These are phyloP conservation scores for Smutsia gigantea DNA, from an alignment of 2,797 vertebrate genomes.

Conservation along the genomic window DNA sequence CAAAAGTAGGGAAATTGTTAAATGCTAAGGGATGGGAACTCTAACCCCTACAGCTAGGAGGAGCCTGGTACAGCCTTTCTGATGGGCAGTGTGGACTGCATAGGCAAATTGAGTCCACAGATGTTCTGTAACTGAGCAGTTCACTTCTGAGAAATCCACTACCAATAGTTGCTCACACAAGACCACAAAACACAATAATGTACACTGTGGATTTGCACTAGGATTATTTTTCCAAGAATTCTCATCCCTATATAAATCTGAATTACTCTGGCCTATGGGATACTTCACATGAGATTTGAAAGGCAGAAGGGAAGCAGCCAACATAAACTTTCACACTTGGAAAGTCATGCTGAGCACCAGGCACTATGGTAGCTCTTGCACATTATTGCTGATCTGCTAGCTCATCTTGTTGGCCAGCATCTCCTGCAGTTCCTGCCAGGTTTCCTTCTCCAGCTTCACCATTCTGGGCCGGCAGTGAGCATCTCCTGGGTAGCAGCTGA, in stretches of 20 bases:
- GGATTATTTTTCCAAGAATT: neutral
- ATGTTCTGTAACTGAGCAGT: neutral
- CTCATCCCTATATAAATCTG: neutral
- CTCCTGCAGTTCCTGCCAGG: neutral
- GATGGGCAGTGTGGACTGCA: neutral
- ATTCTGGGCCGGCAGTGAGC: neutral
- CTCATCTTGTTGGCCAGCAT: neutral
- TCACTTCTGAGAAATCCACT: neutral
- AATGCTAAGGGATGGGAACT: neutral
- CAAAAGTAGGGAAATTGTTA: neutral
- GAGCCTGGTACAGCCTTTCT: neutral
- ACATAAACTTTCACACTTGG: too few species aligned
- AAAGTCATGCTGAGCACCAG: neutral
- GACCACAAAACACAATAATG: neutral
- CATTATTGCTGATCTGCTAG: neutral
- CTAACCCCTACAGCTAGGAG: neutral
- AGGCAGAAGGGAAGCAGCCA: neutral
- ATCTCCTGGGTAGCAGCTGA: neutral
- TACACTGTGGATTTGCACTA: too few species aligned
- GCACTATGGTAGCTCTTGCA: rapidly evolving
- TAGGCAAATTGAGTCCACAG: neutral
- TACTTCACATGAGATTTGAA: neutral
- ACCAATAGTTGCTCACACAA: neutral
- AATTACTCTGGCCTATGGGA: neutral
- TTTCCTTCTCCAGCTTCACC: neutral